Evolutionary conservation across 1,140 invertebrate genomes (phyloP), one percentile per base, ranked within the genome.

Genomic region (Atta cephalotes): DNA sequence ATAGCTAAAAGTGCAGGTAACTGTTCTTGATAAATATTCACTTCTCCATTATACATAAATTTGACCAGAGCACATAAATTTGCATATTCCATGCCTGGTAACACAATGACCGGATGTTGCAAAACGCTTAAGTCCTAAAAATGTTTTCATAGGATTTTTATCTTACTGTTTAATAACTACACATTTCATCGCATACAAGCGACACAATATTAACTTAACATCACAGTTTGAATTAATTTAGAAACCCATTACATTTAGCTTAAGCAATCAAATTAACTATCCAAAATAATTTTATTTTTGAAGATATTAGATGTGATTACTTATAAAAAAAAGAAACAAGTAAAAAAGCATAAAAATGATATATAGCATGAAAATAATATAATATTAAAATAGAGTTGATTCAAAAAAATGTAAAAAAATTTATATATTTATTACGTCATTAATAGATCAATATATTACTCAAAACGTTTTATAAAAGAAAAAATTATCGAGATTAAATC

Each of bases 21-120:
- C 92, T 98, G 97, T 89, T 97, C 96, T 94, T 98, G 97, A 76
- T 97, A 97, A 53, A 98, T 97, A 89, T 98, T 98, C 80, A 98
- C 98, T 95, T 99, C 98, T 28, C 98, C 98, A 65, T 97, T 97
- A 95, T 99, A 99, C 97, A 99, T 98, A 94, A 98, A 99, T 1
- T 97, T 98, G 10, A 99, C 96, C 68, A 99, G 96, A 1, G 98
- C 97, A 85, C 97, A 97, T 65, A 99, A 95, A 94, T 98, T 98
- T 35, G 96, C 96, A 90, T 97, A 97, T 84, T 97, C 97, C 81
- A 98, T 97, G 25, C 98, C 97, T 80, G 98, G 96, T 82, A 98
- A 96, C 25, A 98, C 97, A 53, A 98, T 97, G 35, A 98, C 97
- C 16, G 98, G 97, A 96, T 98, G 97, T 93, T 97, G 97, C 51